phyloP scores from a whole-genome alignment of 2,797 vertebrate genomes.

The Neoniphon sammara region DNA sequence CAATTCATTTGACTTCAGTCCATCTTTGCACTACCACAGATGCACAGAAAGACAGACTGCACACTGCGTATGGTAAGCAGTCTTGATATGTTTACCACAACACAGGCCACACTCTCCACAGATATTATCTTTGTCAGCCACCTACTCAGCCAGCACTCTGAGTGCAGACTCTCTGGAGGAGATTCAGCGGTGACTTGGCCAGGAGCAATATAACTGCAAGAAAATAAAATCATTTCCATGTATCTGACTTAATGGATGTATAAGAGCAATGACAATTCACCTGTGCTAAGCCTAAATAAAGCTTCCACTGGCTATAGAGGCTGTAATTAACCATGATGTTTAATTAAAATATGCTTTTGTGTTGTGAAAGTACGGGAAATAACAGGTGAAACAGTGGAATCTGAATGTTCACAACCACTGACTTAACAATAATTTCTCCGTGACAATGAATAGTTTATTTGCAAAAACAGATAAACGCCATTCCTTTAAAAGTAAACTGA shows the following conservation, averaged over 20 bases:
- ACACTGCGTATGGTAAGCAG: constrained; percentile 36
- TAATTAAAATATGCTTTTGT: too few species aligned
- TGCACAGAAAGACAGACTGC: background rate
- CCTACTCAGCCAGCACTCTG: constrained; percentile 28
- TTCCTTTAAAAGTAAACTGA: too few species aligned
- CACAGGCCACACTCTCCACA: constrained; percentile 29
- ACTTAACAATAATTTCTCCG: background rate
- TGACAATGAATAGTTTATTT: too few species aligned
- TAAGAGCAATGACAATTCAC: background rate
- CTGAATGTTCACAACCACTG: background rate
- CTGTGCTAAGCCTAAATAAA: background rate
- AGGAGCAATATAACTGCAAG: background rate
- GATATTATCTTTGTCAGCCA: constrained; percentile 52
- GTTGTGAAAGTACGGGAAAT: too few species aligned
- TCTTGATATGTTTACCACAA: constrained; percentile 44
- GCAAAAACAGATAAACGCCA: too few species aligned
- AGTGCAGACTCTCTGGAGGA: constrained; percentile 33
- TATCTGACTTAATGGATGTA: constrained; percentile 13
- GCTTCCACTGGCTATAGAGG: background rate
- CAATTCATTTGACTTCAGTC: constrained; percentile 35
- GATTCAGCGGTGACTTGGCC: constrained; percentile 8
- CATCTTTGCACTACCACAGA: constrained; percentile 1
- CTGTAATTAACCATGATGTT: background rate
- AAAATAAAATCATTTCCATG: background rate
- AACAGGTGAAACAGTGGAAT: background rate